Conservation (phyloP, 2,113 vertebrate genomes). For the Sphyrna mokarran region DNA sequence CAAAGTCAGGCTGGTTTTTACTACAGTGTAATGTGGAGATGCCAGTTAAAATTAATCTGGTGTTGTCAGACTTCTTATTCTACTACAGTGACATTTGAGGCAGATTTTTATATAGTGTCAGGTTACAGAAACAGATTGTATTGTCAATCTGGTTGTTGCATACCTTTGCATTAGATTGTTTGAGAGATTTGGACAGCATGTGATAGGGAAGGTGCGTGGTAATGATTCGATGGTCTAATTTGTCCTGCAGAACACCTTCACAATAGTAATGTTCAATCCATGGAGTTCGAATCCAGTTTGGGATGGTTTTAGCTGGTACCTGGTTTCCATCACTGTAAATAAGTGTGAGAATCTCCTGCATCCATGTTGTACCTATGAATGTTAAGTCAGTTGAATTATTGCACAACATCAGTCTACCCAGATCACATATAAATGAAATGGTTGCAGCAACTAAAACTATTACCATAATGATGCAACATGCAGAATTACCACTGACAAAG, state of each 20-base stretch:
- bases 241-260: slow-evolving; percentile 42
- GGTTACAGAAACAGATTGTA: neutral
- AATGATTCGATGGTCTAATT: slow-evolving; percentile 51
- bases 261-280: slow-evolving; percentile 76
- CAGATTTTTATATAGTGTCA: neutral
- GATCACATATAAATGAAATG: neutral
- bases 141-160: neutral
- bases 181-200: slow-evolving; percentile 56
- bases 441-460: neutral
- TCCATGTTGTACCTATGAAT: slow-evolving; percentile 74
- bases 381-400: neutral
- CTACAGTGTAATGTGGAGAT: neutral
- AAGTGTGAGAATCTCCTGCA: slow-evolving; percentile 74
- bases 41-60: no score
- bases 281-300: slow-evolving; percentile 70
- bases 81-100: neutral
- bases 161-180: slow-evolving; percentile 64
- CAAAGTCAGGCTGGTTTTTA: neutral
- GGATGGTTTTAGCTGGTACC: slow-evolving; percentile 51
- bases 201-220: slow-evolving; percentile 69
- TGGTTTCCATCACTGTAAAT: slow-evolving; percentile 58
- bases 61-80: no score
- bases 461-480: neutral
- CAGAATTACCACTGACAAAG: neutral
- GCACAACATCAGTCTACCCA: neutral